Conservation (phyloP, 1,140 invertebrate species). For the Dendroctonus ponderosae region DNA sequence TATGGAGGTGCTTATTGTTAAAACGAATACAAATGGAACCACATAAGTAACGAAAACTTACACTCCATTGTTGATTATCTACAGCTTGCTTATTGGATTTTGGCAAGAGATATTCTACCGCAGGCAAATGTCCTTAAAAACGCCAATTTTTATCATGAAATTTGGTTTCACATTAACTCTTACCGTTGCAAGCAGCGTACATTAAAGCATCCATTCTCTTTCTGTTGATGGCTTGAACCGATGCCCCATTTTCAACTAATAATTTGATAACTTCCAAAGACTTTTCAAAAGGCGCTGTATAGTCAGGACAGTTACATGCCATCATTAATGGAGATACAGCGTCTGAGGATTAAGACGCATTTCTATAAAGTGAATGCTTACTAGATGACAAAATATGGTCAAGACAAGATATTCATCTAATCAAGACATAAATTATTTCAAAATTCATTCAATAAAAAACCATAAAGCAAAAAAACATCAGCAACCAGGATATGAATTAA, state of each 20-base stretch:
- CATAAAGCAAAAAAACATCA: background rate
- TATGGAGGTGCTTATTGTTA: too few relatives aligned
- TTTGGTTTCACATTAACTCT: conserved; percentile 3
- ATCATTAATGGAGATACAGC: conserved; percentile 41
- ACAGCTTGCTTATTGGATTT: conserved; percentile 48
- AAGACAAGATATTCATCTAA: background rate
- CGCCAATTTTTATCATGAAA: background rate
- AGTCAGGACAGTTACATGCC: conserved; percentile 41
- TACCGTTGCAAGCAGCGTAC: conserved; percentile 50
- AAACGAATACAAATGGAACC: too few relatives aligned
- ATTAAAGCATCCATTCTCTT: conserved; percentile 54
- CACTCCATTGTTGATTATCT: conserved; percentile 54
- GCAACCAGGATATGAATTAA: background rate
- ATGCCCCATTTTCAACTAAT: conserved; percentile 43
- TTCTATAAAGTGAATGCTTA: background rate
- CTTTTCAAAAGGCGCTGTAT: conserved; percentile 35
- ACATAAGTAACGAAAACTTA: conserved; percentile 28
- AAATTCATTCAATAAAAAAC: conserved; percentile 15
- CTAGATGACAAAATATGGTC: background rate
- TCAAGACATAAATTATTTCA: conserved; percentile 2
- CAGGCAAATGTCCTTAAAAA: conserved; percentile 44
- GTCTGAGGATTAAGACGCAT: conserved; percentile 35
- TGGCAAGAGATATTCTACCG: conserved; percentile 50
- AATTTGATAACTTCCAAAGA: conserved; percentile 36
- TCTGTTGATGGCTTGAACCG: conserved; percentile 50